Percentiles rank a stretch among this genome's conserved stretches.
Evolutionary conservation across 23 tunicate genomes (phyloP).

Genomic region (Styela plicata): DNA sequence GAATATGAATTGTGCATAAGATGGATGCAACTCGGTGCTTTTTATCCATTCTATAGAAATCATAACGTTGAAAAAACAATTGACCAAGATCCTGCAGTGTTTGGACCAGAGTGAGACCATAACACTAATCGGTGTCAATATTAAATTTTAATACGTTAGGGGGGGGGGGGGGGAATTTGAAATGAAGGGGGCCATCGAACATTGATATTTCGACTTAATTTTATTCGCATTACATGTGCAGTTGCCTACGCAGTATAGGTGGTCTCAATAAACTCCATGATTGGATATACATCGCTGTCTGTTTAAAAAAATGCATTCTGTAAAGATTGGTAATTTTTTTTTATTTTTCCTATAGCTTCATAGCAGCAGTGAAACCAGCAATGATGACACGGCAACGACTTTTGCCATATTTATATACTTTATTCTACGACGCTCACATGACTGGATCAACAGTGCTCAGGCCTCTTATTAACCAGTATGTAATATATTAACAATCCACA

Average conservation of each 20-base stretch:
- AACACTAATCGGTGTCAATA: neutral
- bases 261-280: neutral
- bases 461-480: constrained; percentile 81
- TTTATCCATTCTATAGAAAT: constrained; percentile 84
- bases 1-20: constrained; percentile 68
- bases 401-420: constrained; percentile 84
- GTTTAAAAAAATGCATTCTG: too few species aligned
- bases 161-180: too few species aligned
- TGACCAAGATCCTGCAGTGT: constrained; percentile 14
- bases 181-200: too few species aligned
- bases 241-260: too few species aligned
- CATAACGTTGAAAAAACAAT: constrained; percentile 30
- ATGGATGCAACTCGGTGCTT: constrained; percentile 90
- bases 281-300: neutral
- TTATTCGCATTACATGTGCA: too few species aligned
- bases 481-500: neutral
- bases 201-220: too few species aligned
- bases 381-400: constrained; percentile 57
- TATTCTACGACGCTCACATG: constrained; percentile 62
- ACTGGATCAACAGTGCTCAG: constrained; percentile 75
- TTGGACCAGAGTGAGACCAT: constrained; percentile 55
- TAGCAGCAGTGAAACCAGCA: constrained; percentile 53
- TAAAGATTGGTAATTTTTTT: too few species aligned
- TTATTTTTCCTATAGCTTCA: constrained; percentile 61
- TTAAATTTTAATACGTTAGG: neutral